These are phyloP conservation scores for Oryzias curvinotus DNA, from an alignment of 2,113 vertebrate species.

Conservation along the genomic window DNA sequence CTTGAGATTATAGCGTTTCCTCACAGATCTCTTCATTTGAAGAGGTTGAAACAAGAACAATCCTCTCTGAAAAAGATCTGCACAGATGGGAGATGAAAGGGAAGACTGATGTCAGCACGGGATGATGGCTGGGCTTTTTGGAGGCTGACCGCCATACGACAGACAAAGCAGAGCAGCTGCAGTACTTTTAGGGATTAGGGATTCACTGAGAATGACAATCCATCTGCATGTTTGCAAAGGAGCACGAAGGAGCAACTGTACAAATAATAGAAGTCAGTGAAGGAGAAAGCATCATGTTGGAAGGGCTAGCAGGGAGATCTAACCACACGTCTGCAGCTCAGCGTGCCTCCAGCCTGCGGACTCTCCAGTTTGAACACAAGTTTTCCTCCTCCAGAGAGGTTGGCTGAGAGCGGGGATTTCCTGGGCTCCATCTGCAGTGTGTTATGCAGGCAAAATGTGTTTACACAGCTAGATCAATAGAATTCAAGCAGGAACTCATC, in stretches of 20 bases:
- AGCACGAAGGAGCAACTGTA: conserved; percentile 15
- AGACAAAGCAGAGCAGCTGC: conserved; percentile 18
- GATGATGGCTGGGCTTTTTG: conserved; percentile 11
- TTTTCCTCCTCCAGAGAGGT: conserved; percentile 21
- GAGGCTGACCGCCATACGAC: conserved; percentile 12
- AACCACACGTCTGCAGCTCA: background rate
- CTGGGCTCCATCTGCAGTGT: conserved; percentile 54
- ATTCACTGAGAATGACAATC: conserved; percentile 6
- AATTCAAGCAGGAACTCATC: conserved; percentile 28
- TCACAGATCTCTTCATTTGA: no score
- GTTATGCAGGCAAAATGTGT: conserved; percentile 39
- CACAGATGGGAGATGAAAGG: no score
- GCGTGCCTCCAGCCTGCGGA: conserved; percentile 28
- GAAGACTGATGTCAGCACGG: conserved; percentile 5
- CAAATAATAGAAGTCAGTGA: conserved; percentile 18
- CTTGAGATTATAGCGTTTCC: no score
- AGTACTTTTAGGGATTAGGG: conserved; percentile 3
- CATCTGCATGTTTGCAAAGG: conserved; percentile 24
- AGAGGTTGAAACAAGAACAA: no score
- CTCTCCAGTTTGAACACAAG: conserved; percentile 11
- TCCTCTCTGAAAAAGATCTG: no score
- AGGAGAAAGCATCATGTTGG: conserved; percentile 9
- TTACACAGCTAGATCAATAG: conserved; percentile 59
- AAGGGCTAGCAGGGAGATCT: background rate
- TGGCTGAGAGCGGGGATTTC: conserved; percentile 18